phyloP scores from a whole-genome alignment of 2,113 vertebrate species.

The Macrotis lagotis region DNA sequence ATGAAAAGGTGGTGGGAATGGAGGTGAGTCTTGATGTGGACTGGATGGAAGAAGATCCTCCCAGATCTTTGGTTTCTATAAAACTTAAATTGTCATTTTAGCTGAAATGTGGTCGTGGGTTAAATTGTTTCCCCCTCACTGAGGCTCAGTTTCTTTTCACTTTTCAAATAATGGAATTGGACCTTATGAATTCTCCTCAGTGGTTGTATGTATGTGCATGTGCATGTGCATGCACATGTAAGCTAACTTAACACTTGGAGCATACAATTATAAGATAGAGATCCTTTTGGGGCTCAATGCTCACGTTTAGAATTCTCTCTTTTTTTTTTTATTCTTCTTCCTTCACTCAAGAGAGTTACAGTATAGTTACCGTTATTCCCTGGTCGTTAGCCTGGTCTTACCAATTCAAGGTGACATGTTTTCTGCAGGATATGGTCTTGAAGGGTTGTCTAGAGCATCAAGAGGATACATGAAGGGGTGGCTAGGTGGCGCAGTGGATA shows the following conservation, averaged over 20 bases:
- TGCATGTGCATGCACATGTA: background rate
- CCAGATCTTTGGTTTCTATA: background rate
- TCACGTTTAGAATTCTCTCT: background rate
- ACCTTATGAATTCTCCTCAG: background rate
- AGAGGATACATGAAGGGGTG: background rate
- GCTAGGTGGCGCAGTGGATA: no score
- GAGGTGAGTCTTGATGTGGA: background rate
- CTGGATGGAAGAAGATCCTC: background rate
- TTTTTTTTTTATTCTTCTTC: background rate
- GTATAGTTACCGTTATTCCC: background rate
- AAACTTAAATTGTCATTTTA: background rate
- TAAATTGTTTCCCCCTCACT: slow-evolving; percentile 43
- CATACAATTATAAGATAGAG: background rate
- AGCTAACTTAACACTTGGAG: background rate
- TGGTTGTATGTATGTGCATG: background rate
- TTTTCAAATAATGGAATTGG: slow-evolving; percentile 43
- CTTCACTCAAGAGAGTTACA: background rate
- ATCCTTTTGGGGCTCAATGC: background rate
- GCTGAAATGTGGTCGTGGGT: background rate
- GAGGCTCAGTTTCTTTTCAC: slow-evolving; percentile 58
- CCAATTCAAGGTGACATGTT: background rate
- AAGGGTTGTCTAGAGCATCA: background rate
- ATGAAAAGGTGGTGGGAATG: no score
- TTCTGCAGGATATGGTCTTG: background rate
- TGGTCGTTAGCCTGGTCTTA: background rate